phyloP scores from a whole-genome alignment of 92 coral and sea anemone genomes.

The Porites cylindrica region DNA sequence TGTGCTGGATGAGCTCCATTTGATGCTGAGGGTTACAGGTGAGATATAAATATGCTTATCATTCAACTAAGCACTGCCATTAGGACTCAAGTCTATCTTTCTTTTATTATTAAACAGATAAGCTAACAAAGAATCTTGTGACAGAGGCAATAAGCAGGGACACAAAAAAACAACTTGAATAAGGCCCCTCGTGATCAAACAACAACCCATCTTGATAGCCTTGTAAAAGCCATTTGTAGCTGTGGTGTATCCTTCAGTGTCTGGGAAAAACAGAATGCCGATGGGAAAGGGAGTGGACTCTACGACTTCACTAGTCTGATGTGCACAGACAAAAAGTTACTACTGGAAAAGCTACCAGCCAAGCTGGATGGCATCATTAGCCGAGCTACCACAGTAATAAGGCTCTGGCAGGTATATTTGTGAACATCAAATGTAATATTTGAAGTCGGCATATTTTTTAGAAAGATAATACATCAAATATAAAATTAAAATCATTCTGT shows the following conservation, averaged over 20 bases:
- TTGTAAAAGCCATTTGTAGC: constrained; percentile 31
- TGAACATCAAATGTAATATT: not conserved
- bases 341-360: constrained; percentile 50
- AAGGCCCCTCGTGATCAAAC: not conserved
- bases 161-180: constrained; percentile 28
- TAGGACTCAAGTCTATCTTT: not conserved
- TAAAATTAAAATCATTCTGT: not conserved
- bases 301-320: constrained; percentile 71
- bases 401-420: constrained; percentile 72
- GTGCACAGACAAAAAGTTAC: constrained; percentile 70
- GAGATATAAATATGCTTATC: not conserved
- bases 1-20: constrained; percentile 68
- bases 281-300: constrained; percentile 69
- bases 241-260: constrained; percentile 65
- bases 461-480: not conserved
- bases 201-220: not conserved
- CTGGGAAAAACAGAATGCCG: constrained; percentile 71
- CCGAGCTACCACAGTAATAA: constrained; percentile 63
- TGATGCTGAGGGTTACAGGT: too few relatives aligned
- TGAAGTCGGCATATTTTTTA: not conserved
- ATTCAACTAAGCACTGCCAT: not conserved
- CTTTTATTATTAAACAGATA: constrained; percentile 35
- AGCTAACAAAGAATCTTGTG: constrained; percentile 65
- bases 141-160: constrained; percentile 44
- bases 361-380: constrained; percentile 42